Conservation (phyloP, 2,797 vertebrate genomes). For the Thaleichthys pacificus region DNA sequence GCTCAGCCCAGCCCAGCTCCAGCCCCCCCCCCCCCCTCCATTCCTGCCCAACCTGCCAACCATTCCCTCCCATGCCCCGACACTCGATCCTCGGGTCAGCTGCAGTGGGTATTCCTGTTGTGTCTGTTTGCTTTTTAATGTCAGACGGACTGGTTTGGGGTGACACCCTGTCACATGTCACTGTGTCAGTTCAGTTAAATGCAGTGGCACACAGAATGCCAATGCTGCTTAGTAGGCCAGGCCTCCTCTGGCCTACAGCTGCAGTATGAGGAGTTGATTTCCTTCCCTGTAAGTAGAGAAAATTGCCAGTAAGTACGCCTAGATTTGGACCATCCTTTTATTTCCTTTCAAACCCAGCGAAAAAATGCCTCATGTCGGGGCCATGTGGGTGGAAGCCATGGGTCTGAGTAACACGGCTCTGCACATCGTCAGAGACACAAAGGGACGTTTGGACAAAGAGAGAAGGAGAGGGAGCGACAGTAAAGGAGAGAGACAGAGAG, state of each 20-base stretch:
- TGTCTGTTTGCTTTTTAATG: constrained; percentile 63
- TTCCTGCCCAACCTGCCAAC: constrained; percentile 38
- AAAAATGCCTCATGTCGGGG: constrained; percentile 21
- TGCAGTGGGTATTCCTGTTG: constrained; percentile 71
- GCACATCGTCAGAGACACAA: constrained; percentile 14
- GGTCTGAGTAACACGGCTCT: constrained; percentile 29
- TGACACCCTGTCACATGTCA: constrained; percentile 53
- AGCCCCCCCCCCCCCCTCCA: constrained; percentile 33
- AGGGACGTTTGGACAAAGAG: neutral
- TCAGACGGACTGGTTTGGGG: constrained; percentile 63
- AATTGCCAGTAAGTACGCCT: constrained; percentile 8
- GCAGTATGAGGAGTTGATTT: constrained; percentile 29
- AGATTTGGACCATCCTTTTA: constrained; percentile 7
- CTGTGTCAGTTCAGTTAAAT: constrained; percentile 50
- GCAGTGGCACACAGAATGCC: constrained; percentile 53
- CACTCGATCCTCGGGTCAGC: constrained; percentile 78
- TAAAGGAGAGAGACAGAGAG: neutral
- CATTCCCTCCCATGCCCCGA: constrained; percentile 43
- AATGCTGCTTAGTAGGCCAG: constrained; percentile 43
- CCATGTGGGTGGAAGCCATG: constrained; percentile 20
- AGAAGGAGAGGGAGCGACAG: neutral
- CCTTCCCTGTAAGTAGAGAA: constrained; percentile 27
- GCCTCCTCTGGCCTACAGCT: constrained; percentile 18
- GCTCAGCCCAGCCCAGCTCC: constrained; percentile 28
- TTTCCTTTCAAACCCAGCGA: constrained; percentile 16